Evolutionary conservation across 2,888 invertebrate genomes (phyloP), one percentile per base, ranked within the genome.

Genomic region (Cistogaster globosa): DNA sequence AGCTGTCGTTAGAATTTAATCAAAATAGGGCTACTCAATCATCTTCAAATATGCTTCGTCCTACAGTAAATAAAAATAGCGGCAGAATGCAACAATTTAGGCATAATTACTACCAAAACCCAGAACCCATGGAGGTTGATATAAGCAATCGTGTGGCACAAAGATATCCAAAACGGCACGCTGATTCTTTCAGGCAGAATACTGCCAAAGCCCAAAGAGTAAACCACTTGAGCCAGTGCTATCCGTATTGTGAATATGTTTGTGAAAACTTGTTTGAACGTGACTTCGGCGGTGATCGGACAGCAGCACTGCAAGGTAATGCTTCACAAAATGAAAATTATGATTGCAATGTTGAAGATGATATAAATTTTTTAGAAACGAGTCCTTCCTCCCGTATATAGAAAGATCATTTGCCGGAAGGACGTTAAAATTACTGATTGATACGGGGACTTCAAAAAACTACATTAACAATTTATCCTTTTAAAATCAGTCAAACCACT

Each of bases 121-220:
- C 67, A 72, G 62, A 69, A 74, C 63, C 63, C 16, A 74, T 36
- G 67, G 81, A 72, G 9, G 71, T 84, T 74, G 83, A 75, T 65
- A 45, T 79, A 20, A 79, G 75, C 48, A 68, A 63, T 38, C 48
- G 72, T 16, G 20, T 72, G 18, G 26, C 36, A 51, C 72, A 65
- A 55, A 75, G 32, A 22, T 55, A 48, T 57, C 58, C 45, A 9
- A 67, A 76, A 58, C 67, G 58, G 1, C 48, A 36, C 2, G 32
- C 67, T 36, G 48, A 77, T 67, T 67, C 67, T 67, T 77, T 65
- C 26, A 76, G 67, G 67, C 76, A 58, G 32, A 77, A 68, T 77
- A 58, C 11, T 48, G 11, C 45, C 26, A 76, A 76, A 58, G 20
- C n/a, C 32, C 65, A 55, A 65, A 76, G 67, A 58, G 57, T 76